phyloP scores from a whole-genome alignment of 2,113 vertebrate species.

The Toxotes jaculatrix region DNA sequence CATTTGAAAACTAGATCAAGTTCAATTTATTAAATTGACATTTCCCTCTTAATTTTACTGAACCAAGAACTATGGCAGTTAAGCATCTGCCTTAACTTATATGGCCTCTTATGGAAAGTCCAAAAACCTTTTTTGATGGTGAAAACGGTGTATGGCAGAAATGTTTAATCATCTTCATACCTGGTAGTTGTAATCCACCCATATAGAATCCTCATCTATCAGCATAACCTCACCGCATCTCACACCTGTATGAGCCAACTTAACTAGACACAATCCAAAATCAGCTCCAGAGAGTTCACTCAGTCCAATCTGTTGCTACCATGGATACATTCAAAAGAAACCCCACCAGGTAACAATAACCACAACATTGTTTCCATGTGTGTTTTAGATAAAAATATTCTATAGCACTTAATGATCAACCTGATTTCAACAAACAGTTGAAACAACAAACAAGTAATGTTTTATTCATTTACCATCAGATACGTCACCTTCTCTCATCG shows the following conservation, averaged over 20 bases:
- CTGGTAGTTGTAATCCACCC: background rate
- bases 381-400: conserved; percentile 38
- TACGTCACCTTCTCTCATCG: background rate
- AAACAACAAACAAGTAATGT: background rate
- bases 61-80: background rate
- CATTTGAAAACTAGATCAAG: background rate
- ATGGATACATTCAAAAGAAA: background rate
- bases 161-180: background rate
- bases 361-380: background rate
- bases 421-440: background rate
- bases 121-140: background rate
- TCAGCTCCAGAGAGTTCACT: background rate
- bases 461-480: conserved; percentile 16
- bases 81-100: background rate
- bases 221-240: background rate
- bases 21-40: background rate
- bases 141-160: background rate
- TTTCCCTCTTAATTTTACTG: background rate
- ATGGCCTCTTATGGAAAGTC: background rate
- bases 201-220: background rate
- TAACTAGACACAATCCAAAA: conserved; percentile 13
- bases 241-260: background rate
- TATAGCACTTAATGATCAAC: background rate
- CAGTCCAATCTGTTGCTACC: background rate
- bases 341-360: background rate